Evolutionary conservation across 2,888 invertebrate genomes (phyloP).

Genomic region (Megamerina dolium): DNA sequence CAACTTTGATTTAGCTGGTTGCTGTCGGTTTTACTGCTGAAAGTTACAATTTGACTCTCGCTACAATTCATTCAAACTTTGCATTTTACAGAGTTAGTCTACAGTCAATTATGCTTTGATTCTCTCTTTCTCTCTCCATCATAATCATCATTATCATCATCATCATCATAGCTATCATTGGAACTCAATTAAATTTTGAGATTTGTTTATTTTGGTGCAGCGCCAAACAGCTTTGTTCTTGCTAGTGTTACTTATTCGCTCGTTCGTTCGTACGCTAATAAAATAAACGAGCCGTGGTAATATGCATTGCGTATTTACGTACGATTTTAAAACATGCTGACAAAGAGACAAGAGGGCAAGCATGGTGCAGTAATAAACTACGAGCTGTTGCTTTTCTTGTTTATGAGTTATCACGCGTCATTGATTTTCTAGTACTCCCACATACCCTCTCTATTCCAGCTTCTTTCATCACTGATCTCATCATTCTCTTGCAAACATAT

Average conservation of each 20-base stretch:
- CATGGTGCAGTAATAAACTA: slow-evolving; percentile 4
- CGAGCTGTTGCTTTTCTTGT: slow-evolving; percentile 12
- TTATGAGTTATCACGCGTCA: slow-evolving; percentile 12
- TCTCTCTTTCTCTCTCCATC: too few relatives aligned
- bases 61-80: neutral
- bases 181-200: slow-evolving; percentile 1
- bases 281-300: slow-evolving; percentile 1
- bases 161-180: neutral
- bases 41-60: too few relatives aligned
- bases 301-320: slow-evolving; percentile 1
- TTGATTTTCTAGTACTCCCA: slow-evolving; percentile 2
- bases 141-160: too few relatives aligned
- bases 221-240: neutral
- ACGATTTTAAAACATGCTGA: too few relatives aligned
- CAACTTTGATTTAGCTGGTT: too few relatives aligned
- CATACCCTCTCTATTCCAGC: too few relatives aligned
- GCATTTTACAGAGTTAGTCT: too few relatives aligned
- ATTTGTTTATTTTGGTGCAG: slow-evolving; percentile 1
- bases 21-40: neutral
- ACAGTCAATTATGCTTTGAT: too few relatives aligned
- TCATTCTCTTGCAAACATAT: too few relatives aligned
- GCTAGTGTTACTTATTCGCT: neutral
- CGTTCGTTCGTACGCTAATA: neutral
- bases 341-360: too few relatives aligned
- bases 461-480: too few relatives aligned